phyloP scores from a whole-genome alignment of 2,113 vertebrate species.

The Carassius carassius region DNA sequence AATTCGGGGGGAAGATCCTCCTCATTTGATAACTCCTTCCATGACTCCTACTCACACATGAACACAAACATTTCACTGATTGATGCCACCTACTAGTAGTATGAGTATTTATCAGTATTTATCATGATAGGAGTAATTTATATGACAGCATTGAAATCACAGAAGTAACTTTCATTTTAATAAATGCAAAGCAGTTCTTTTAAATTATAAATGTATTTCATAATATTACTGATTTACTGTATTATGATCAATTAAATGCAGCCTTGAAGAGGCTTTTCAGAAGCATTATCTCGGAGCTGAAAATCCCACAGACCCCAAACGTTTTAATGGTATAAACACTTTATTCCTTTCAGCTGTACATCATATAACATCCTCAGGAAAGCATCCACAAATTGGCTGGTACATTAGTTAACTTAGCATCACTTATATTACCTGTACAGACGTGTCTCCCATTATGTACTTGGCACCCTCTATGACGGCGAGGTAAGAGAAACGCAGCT shows the following conservation, averaged over 20 bases:
- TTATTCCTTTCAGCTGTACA: neutral
- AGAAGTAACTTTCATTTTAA: too few species aligned
- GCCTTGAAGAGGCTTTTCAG: neutral
- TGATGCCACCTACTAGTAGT: too few species aligned
- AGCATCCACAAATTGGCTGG: neutral
- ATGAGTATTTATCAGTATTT: too few species aligned
- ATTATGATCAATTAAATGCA: neutral
- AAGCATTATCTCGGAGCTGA: too few species aligned
- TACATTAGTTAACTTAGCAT: neutral
- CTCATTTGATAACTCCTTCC: conserved; percentile 93
- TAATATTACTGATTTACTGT: neutral
- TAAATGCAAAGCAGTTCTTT: too few species aligned
- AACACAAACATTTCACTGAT: conserved; percentile 2
- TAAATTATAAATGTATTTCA: neutral
- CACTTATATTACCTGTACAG: conserved; percentile 79
- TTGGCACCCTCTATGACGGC: conserved; percentile 95
- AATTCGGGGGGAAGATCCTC: conserved; percentile 89
- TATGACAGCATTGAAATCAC: too few species aligned
- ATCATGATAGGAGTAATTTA: too few species aligned
- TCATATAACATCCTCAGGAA: neutral
- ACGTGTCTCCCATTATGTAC: conserved; percentile 89
- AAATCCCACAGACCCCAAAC: neutral
- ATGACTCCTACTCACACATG: conserved; percentile 81
- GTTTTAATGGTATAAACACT: neutral
- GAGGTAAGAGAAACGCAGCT: conserved; percentile 96